Percentiles rank a stretch among this genome's conserved stretches.
Conservation (phyloP, 2,113 vertebrate species). For the Microcebus lehilahytsara region DNA sequence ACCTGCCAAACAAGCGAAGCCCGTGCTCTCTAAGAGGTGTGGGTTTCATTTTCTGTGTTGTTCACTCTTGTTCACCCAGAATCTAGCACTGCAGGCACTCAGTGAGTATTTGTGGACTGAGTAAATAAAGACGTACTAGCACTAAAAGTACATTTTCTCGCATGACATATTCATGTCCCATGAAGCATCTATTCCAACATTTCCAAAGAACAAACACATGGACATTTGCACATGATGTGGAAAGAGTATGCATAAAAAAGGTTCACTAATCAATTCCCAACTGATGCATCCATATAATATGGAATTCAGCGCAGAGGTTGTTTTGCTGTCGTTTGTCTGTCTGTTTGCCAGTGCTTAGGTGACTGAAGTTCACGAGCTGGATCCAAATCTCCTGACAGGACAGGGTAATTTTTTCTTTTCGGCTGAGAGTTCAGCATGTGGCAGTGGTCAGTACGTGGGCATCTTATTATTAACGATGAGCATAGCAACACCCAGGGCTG, state of each 20-base stretch:
- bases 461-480: too few species aligned
- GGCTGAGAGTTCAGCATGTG: neutral
- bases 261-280: neutral
- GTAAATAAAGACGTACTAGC: neutral
- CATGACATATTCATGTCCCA: neutral
- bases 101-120: neutral
- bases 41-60: neutral
- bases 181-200: neutral
- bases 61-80: neutral
- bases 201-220: neutral
- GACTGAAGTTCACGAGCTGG: neutral
- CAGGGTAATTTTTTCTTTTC: neutral
- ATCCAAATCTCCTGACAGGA: neutral
- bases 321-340: neutral
- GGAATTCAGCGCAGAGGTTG: neutral
- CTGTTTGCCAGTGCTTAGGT: neutral
- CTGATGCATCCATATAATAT: neutral
- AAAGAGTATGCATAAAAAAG: neutral
- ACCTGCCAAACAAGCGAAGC: neutral
- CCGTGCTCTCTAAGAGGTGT: neutral
- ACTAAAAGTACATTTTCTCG: neutral
- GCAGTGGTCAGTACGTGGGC: neutral
- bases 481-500: too few species aligned
- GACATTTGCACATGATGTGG: neutral
- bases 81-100: neutral